Conservation (phyloP, 2,888 invertebrate species). For the Acrocyrtus sp. region DNA sequence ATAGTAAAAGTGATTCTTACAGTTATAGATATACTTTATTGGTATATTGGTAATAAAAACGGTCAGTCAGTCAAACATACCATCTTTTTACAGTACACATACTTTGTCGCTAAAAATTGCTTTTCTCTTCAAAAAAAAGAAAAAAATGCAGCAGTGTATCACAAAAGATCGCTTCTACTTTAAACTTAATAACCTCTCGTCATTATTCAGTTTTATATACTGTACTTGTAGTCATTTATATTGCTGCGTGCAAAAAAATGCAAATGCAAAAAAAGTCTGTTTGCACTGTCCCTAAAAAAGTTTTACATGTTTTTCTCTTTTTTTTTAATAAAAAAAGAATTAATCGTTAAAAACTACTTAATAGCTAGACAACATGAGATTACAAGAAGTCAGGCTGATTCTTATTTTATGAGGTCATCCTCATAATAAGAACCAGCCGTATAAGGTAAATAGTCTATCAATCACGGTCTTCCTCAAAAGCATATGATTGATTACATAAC, state of each 20-base stretch:
- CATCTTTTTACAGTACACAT: conserved; percentile 7
- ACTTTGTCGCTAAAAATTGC: conserved; percentile 21
- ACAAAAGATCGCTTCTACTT: conserved; percentile 12
- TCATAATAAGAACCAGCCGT: too few relatives aligned
- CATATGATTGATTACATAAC: too few relatives aligned
- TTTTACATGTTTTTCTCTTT: conserved; percentile 18
- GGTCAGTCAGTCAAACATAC: conserved; percentile 47
- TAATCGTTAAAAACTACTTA: too few relatives aligned
- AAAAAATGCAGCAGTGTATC: conserved; percentile 42
- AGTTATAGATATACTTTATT: background rate
- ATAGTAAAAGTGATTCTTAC: background rate
- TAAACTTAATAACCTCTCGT: conserved; percentile 38
- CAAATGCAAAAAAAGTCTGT: too few relatives aligned
- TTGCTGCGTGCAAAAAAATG: too few relatives aligned
- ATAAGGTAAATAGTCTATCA: too few relatives aligned
- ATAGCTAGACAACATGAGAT: too few relatives aligned
- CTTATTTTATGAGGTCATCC: too few relatives aligned
- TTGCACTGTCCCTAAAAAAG: conserved; percentile 49
- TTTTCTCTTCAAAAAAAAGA: conserved; percentile 16
- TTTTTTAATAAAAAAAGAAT: too few relatives aligned
- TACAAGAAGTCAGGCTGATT: too few relatives aligned
- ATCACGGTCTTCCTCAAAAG: too few relatives aligned
- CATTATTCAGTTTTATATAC: conserved; percentile 33
- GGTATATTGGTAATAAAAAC: conserved; percentile 43
- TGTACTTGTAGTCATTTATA: too few relatives aligned